A percentile compares a stretch with the other conserved stretches of the same genome.
phyloP scores from a whole-genome alignment of 1,140 invertebrate species.

The Nixonia krombeini region DNA sequence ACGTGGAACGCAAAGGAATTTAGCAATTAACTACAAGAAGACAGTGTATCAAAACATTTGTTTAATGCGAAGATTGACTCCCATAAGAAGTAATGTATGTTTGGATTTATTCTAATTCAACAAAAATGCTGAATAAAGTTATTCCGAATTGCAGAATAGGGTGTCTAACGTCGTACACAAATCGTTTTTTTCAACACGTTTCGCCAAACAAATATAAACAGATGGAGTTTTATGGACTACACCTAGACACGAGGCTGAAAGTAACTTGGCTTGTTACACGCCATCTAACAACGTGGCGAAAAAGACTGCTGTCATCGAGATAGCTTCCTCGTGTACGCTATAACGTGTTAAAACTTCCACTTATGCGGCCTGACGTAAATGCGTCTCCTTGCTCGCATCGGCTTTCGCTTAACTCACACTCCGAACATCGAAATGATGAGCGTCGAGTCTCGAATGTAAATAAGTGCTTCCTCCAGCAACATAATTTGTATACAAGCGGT shows the following conservation, averaged over 20 bases:
- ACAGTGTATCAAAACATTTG: no score
- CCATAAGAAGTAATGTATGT: no score
- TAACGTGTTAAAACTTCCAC: constrained; percentile 56
- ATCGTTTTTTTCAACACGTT: background rate
- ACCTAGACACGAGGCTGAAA: background rate
- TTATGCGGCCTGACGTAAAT: constrained; percentile 37
- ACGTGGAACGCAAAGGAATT: no score
- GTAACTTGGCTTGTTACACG: constrained; percentile 1
- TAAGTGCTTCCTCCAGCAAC: background rate
- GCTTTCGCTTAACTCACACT: constrained; percentile 26
- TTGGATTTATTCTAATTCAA: no score
- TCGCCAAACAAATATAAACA: constrained; percentile 1
- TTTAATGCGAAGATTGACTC: no score
- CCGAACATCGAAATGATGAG: background rate
- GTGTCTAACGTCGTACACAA: no score
- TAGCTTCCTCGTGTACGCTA: constrained; percentile 17
- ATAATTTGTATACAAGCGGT: background rate
- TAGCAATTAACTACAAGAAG: no score
- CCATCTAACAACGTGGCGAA: constrained; percentile 4
- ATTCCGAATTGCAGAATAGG: no score
- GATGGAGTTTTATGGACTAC: background rate
- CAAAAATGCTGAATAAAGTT: no score
- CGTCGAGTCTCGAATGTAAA: background rate
- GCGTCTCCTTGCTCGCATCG: constrained; percentile 23
- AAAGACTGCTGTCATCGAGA: constrained; percentile 19